Evolutionary conservation across 64 coral and sea anemone species (phyloP).

Genomic region (Actinia equina): DNA sequence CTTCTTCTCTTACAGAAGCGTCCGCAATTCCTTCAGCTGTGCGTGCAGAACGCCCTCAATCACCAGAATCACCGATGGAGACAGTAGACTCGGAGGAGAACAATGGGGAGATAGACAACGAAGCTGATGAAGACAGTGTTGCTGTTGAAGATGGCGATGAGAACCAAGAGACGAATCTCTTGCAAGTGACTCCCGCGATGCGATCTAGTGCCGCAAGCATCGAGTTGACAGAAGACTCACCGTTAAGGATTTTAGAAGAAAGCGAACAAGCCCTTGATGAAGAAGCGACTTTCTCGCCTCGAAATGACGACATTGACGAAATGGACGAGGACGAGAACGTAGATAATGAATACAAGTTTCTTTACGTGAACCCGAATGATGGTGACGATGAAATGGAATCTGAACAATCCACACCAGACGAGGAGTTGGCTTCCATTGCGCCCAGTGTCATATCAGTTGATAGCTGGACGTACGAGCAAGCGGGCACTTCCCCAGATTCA

Average conservation of each 20-base stretch:
- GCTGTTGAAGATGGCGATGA: not conserved
- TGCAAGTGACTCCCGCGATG: not conserved
- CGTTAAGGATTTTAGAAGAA: conserved; percentile 84
- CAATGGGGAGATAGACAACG: conserved; percentile 16
- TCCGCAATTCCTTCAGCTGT: not conserved
- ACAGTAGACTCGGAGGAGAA: conserved; percentile 19
- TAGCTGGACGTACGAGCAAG: not conserved
- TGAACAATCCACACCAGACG: not conserved
- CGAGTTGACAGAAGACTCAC: conserved; percentile 87
- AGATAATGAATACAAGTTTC: conserved; percentile 12
- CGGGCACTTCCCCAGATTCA: not conserved
- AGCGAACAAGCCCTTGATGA: conserved; percentile 75
- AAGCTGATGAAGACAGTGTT: not conserved
- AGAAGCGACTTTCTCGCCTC: conserved; percentile 30
- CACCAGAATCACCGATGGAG: not conserved
- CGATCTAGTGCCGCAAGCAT: conserved; percentile 58
- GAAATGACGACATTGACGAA: conserved; percentile 21
- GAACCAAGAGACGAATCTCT: not conserved
- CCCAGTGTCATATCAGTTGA: conserved; percentile 23
- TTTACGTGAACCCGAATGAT: conserved; percentile 13
- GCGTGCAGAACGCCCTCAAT: not conserved
- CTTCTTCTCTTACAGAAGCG: not conserved
- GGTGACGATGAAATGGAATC: conserved; percentile 27
- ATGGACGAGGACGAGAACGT: conserved; percentile 36
- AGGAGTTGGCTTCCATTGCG: not conserved